Evolutionary conservation across 2,888 invertebrate species (phyloP).

Genomic region (Drosophila atroscutellata): DNA sequence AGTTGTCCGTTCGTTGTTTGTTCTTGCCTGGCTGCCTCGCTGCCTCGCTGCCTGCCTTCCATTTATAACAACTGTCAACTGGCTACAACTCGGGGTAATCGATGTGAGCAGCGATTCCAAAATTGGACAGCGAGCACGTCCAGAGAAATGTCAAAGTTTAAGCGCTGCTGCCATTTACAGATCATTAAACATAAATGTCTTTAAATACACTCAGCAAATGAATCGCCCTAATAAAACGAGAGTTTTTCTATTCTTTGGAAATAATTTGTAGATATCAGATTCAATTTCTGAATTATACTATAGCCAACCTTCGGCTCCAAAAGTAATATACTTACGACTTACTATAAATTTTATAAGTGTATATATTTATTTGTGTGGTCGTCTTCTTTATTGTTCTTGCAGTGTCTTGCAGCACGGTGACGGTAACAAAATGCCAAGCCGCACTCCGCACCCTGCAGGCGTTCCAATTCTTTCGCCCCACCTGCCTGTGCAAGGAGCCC

Average conservation of each 20-base stretch:
- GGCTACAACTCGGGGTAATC: slow-evolving; percentile 63
- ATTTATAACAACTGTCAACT: slow-evolving; percentile 79
- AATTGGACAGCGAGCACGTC: slow-evolving; percentile 48
- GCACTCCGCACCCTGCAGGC: slow-evolving; percentile 95
- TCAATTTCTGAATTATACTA: not conserved
- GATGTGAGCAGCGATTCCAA: slow-evolving; percentile 56
- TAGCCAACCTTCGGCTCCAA: not conserved
- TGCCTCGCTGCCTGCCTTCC: slow-evolving; percentile 45
- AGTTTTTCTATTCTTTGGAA: not conserved
- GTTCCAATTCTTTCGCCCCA: slow-evolving; percentile 96
- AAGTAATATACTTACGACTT: not conserved
- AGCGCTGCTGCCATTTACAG: slow-evolving; percentile 76
- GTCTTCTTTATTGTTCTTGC: slow-evolving; percentile 81
- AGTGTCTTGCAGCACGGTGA: slow-evolving; percentile 97
- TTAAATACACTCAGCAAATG: not conserved
- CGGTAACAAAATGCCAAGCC: slow-evolving; percentile 96
- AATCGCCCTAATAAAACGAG: not conserved
- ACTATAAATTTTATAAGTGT: not conserved
- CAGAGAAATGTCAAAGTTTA: slow-evolving; percentile 68
- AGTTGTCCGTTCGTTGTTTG: slow-evolving; percentile 57
- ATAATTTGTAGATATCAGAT: not conserved
- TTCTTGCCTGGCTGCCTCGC: slow-evolving; percentile 2
- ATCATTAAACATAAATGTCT: slow-evolving; percentile 66
- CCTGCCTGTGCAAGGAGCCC: slow-evolving; percentile 95
- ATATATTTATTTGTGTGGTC: not conserved